A percentile compares a stretch with the other conserved stretches of the same genome.
phyloP scores from a whole-genome alignment of 2,797 vertebrate genomes.

The Sebastes steindachneri region DNA sequence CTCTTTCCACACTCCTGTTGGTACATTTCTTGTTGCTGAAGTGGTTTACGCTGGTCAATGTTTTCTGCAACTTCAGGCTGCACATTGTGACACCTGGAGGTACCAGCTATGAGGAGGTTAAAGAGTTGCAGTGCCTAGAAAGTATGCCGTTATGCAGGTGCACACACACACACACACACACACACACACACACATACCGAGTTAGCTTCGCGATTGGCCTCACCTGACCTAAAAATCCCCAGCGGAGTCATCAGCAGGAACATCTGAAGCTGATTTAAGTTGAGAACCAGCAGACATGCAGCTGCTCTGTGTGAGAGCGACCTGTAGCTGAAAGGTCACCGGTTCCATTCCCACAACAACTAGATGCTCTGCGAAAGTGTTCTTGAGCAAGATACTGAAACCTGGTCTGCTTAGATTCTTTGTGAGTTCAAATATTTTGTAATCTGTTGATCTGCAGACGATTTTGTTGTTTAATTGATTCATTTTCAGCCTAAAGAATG shows the following conservation, averaged over 20 bases:
- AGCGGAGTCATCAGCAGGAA: conserved; percentile 41
- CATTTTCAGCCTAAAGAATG: not conserved
- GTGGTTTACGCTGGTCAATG: not conserved
- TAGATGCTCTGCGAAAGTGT: not conserved
- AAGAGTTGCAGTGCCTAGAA: conserved; percentile 7
- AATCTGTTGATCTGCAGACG: not conserved
- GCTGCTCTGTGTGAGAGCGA: conserved; percentile 34
- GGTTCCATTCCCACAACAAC: conserved; percentile 12
- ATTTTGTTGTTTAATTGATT: not conserved
- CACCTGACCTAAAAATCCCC: conserved; percentile 50
- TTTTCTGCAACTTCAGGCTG: not conserved
- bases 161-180: not conserved
- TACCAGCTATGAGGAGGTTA: conserved; percentile 5
- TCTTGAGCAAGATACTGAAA: not conserved
- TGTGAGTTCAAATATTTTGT: not conserved
- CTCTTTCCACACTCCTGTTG: not conserved
- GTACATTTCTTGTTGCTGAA: not conserved
- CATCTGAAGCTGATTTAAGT: conserved; percentile 61
- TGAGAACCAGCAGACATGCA: conserved; percentile 24
- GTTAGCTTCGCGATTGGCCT: conserved; percentile 19
- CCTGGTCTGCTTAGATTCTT: not conserved
- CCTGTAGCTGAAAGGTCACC: conserved; percentile 19
- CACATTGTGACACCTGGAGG: not conserved
- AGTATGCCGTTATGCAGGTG: conserved; percentile 35
- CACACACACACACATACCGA: not conserved